Base-by-base conservation (phyloP, 1,140 invertebrate species). In the Drosophila ohnishii region DNA sequence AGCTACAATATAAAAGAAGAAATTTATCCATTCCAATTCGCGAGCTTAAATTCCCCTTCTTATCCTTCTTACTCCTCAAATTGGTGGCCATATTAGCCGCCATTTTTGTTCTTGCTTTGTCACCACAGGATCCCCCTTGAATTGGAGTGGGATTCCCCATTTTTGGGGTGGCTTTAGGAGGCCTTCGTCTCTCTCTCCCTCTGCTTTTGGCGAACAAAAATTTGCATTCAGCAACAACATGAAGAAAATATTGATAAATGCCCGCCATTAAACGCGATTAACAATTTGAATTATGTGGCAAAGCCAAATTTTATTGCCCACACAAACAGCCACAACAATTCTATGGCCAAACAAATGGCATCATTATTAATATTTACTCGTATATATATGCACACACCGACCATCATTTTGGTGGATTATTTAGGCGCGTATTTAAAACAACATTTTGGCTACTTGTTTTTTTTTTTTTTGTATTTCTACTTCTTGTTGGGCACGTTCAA, bases 231-330 rank as follows among this genome's bases (percentile, higher is more conserved):
- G 55, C 69, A 72, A 59, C 55, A 65, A 72, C 65, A 72, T 70
- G 65, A 63, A 57, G 57, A 64, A 87, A 87, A 87, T 88, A 87
- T 88, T 88, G 84, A 87, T 87, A 87, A 87, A 87, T 87, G 83
- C 83, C 83, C 76, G 80, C 75, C 84, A 88, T 88, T 88, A 88
- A 88, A 88, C 85, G 85, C 85, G 85, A 88, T 88, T 88, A 88
- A 88, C 84, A 70, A 84, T 89, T 89, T 88, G 84, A 88, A 88
- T 88, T 88, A 88, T 88, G 85, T 89, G 77, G 76, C 85, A 88
- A 88, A 88, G 85, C 80, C 84, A 89, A 88, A 88, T 88, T 88
- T 88, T 88, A 88, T 88, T 84, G 84, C 84, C 82, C 77, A 71
- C 82, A 86, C 74, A 66, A 53, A 47, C 45, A 32, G 67, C 30